Base-by-base conservation (phyloP, 2,797 vertebrate genomes). In the Macroramphosus scolopax region DNA sequence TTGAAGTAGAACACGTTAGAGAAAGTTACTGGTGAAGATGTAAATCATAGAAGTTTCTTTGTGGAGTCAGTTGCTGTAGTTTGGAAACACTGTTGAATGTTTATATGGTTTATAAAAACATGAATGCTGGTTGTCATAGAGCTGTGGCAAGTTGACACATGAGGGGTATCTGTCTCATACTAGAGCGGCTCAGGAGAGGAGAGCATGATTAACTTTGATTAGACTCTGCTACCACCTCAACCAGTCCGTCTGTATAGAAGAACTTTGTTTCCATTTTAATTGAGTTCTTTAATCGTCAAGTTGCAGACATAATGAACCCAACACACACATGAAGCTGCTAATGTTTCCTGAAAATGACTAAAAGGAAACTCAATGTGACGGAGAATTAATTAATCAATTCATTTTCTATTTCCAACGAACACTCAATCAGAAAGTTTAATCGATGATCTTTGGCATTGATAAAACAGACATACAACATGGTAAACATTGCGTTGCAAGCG, bases 201-300 rank as follows among this genome's bases (percentile, higher is more conserved):
- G 83, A 77, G 75, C 73, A 10, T 82, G 74, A 68, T 87, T 78
- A 88, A 79, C 68, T 69, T 55, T 48, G 56, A 60, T 69, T 63
- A 77, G 82, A 67, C 29, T 62, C 68, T 63, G 45, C 34, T 54
- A 25, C 75, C 71, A 77, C 78, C 61, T 80, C 71, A 54, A 63
- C 56, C 47, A 35, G 24, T 50, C 30, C 17, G 29, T 24, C 49
- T 70, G 55, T 56, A 43, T n/a, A n/a, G n/a, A 44, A 63, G 54
- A 62, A 28, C 26, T 36, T 17, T 2, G 36, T 68, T 42, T n/a
- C n/a, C n/a, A n/a, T n/a, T n/a, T n/a, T n/a, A n/a, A n/a, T n/a
- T n/a, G n/a, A n/a, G n/a, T 52, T 36, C 3, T 20, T 14, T 47
- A 13, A 51, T 24, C 8, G 36, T 18, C 12, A 16, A 8, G 9